Conservation (phyloP, 2,888 invertebrate species). For the Allygus modestus region DNA sequence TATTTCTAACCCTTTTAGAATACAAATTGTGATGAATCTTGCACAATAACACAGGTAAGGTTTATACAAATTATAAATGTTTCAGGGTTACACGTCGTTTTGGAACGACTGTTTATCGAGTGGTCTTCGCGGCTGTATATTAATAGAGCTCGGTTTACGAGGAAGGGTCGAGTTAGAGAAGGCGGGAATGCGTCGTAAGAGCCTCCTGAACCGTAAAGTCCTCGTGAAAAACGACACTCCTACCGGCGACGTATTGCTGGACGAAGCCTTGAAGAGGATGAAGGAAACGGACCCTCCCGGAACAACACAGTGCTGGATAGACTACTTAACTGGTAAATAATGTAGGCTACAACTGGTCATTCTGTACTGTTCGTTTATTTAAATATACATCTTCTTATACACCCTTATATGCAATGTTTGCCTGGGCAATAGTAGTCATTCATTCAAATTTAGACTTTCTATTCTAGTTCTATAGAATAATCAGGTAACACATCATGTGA, state of each 20-base stretch:
- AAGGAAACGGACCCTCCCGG: constrained; percentile 99
- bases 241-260: constrained; percentile 97
- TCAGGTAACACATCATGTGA: too few species aligned
- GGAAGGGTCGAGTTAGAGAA: constrained; percentile 97
- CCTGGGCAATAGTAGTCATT: too few species aligned
- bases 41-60: too few species aligned
- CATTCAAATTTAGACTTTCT: too few species aligned
- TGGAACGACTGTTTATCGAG: constrained; percentile 99
- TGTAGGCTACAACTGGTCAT: too few species aligned
- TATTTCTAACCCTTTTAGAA: too few species aligned
- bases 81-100: constrained; percentile 98
- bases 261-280: constrained; percentile 97
- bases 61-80: too few species aligned
- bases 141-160: constrained; percentile 96
- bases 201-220: constrained; percentile 90
- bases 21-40: too few species aligned
- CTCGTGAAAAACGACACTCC: constrained; percentile 92
- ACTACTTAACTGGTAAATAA: constrained; percentile 96
- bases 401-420: too few species aligned
- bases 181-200: constrained; percentile 96
- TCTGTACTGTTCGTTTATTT: too few species aligned
- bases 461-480: too few species aligned
- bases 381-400: too few species aligned
- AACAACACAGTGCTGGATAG: constrained; percentile 99
- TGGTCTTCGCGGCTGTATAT: constrained; percentile 97